phyloP scores from a whole-genome alignment of 2,113 vertebrate genomes.

The Dipodomys stephensi region DNA sequence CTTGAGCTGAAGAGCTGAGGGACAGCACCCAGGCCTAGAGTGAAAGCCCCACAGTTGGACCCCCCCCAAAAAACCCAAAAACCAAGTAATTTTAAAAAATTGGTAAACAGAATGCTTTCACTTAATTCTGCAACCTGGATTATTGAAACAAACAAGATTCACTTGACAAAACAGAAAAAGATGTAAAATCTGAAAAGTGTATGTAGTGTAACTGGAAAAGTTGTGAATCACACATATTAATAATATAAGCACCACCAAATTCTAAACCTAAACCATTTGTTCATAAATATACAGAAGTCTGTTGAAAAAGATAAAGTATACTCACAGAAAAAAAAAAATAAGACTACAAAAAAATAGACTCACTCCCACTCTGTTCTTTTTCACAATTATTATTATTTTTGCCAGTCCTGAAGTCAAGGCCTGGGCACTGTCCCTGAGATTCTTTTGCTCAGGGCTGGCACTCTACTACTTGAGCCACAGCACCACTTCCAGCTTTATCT shows the following conservation, averaged over 20 bases:
- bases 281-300: neutral
- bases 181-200: neutral
- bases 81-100: too few relatives aligned
- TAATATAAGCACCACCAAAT: neutral
- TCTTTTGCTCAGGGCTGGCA: too few relatives aligned
- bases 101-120: neutral
- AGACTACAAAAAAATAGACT: neutral
- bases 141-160: neutral
- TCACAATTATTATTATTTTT: neutral
- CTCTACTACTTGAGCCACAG: too few relatives aligned
- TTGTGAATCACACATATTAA: neutral
- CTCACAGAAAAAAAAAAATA: neutral
- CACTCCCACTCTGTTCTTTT: neutral
- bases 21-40: too few relatives aligned
- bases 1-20: too few relatives aligned
- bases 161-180: neutral
- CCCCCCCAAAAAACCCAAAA: too few relatives aligned
- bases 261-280: neutral
- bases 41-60: too few relatives aligned
- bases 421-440: too few relatives aligned
- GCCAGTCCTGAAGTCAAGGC: too few relatives aligned
- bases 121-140: neutral
- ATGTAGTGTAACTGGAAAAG: neutral
- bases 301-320: constrained; percentile 12
- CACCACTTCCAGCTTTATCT: too few relatives aligned